phyloP scores from a whole-genome alignment of 2,888 invertebrate genomes.

The Rhagonycha lutea region DNA sequence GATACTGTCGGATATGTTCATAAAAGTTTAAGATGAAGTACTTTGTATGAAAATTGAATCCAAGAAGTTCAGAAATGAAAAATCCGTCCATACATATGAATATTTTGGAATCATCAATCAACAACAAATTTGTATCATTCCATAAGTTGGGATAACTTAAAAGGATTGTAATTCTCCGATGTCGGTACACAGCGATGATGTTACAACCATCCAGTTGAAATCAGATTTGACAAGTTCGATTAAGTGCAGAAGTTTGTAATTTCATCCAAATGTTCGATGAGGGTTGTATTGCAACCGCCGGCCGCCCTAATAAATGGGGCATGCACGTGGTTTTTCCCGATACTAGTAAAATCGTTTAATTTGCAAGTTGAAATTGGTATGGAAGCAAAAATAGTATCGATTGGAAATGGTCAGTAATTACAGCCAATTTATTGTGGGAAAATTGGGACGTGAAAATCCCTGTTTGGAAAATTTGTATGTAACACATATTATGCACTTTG shows the following conservation, averaged over 20 bases:
- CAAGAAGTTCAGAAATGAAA: background rate
- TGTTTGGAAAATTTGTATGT: slow-evolving; percentile 7
- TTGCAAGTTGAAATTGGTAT: background rate
- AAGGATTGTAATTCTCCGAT: background rate
- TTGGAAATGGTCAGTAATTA: background rate
- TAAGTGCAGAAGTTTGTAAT: background rate
- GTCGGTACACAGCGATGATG: background rate
- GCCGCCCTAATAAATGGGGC: background rate
- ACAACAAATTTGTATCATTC: background rate
- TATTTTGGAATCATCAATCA: background rate
- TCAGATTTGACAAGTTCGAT: background rate
- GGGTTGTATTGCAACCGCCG: background rate
- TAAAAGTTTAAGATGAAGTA: background rate
- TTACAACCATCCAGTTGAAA: background rate
- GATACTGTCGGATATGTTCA: background rate
- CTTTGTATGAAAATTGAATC: background rate
- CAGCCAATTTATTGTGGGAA: background rate
- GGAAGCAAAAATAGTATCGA: background rate
- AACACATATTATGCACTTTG: slow-evolving; percentile 10
- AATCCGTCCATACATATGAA: background rate
- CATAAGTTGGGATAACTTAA: background rate
- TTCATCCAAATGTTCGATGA: background rate
- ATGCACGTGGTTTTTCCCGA: background rate
- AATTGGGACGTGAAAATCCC: slow-evolving; percentile 10
- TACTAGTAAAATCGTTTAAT: background rate